Evolutionary conservation across 2,113 vertebrate genomes (phyloP), one percentile per base, ranked within the genome.

Genomic region (Telmatochromis bifrenatus): DNA sequence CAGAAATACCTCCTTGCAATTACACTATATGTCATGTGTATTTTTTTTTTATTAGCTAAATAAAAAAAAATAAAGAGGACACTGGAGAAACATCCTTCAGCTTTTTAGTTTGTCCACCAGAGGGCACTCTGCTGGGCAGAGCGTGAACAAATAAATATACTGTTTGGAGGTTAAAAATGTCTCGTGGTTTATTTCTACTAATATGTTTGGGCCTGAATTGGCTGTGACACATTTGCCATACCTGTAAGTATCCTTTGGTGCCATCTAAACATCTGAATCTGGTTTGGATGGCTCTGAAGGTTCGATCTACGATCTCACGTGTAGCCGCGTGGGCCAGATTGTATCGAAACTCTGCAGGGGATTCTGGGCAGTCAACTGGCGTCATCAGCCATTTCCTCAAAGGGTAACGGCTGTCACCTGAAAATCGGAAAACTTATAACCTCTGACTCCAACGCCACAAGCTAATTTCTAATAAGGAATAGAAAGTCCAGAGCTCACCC

Each of bases 191-290:
- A 77, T 77, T 77, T 31, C 42, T 31, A 49, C 42, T 49, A 79
- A 79, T 26, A 23, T 26, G 9, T 28, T 58, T 42, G 23, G 42
- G 42, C 23, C 26, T 9, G 3, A 75, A 75, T 31, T 75, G 42
- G 65, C 37, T 4, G 35, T 9, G n/a, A 70, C 65, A 70, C n/a
- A 70, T 70, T 6, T 45, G 15, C 26, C 45, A 77, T 7, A 95
- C 95, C 95, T 96, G 95, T 28, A 99, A 90, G 4, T 98, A 98
- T 82, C 98, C 98, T 90, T 97, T 98, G 77, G 97, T 97, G 9
- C 98, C 97, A 4, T 99, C 98, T 87, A 99, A 96, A 93, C 99
- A 99, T 73, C 98, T 97, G 92, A 99, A 99, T 9, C 98, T 96
- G 0, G 97, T 97, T 26, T 97, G 97, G 5, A 99, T 97, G 55